Base-by-base conservation (phyloP, 2,113 vertebrate genomes). In the Peucedramus taeniatus region DNA sequence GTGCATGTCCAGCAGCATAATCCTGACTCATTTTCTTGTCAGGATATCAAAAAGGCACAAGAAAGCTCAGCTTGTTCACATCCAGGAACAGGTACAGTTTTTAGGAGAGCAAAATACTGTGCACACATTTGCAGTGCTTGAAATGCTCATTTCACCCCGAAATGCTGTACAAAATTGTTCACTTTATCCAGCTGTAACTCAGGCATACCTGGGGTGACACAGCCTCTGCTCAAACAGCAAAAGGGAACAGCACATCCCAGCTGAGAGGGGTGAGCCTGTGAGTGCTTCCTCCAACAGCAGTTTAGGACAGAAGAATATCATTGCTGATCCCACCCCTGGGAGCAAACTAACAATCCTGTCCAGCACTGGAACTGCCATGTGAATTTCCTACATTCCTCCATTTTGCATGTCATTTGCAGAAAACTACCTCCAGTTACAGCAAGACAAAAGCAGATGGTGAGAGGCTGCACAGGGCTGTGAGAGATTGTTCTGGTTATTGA, bases 401-500 rank as follows among this genome's bases (percentile, higher is more conserved):
- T 81, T 96, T 86, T 96, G 66, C 82, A 88, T 89, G 59, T 56
- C 40, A n/a, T 87, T 76, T 90, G 68, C 40, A 81, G 85, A 54
- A 86, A 80, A 40, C 30, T 19, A 22, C 47, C 59, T 88, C 45
- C 50, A 88, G 61, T 61, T 59, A 15, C 1, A 65, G 50, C 66
- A 12, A 64, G 87, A 44, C 33, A 61, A 81, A 80, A 61, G 69
- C 78, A 16, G 53, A 49, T n/a, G 61, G 45, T 26, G 75, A 85
- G 90, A 74, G 63, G 68, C 83, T 88, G 65, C 65, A 33, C 70
- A 77, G 87, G 77, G 66, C 81, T 49, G 39, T 11, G 66, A 96
- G 79, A 86, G 83, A 75, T 57, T 89, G 59, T 83, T 93, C 71
- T 76, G 42, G 37, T 54, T 97, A 93, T 86, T 71, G 92, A 96